Conservation (phyloP, 2,113 vertebrate genomes). For the Seriola quinqueradiata region DNA sequence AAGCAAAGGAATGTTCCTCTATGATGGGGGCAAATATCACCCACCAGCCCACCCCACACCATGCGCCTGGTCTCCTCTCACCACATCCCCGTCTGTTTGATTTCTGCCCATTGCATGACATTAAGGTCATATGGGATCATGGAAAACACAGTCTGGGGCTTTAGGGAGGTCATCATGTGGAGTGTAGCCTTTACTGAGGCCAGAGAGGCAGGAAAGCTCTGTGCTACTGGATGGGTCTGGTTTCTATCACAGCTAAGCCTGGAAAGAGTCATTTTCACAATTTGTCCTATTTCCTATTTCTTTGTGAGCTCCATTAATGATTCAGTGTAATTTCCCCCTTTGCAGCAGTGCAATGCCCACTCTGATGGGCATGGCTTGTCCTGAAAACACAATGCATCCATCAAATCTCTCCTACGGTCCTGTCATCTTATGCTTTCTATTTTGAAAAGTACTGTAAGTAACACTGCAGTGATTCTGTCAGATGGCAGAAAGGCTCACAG, state of each 20-base stretch:
- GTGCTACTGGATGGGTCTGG: constrained; percentile 71
- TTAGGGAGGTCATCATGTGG: constrained; percentile 54
- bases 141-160: constrained; percentile 44
- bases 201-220: constrained; percentile 46
- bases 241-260: constrained; percentile 61
- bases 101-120: constrained; percentile 46
- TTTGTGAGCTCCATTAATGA: constrained; percentile 61
- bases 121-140: constrained; percentile 60
- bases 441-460: constrained; percentile 10
- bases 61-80: constrained; percentile 40
- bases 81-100: constrained; percentile 38
- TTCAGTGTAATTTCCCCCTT: constrained; percentile 46
- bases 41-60: constrained; percentile 29
- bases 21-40: constrained; percentile 39
- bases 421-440: constrained; percentile 22
- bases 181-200: constrained; percentile 50
- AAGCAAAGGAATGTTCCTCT: constrained; percentile 57
- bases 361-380: constrained; percentile 7
- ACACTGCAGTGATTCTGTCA: constrained; percentile 9
- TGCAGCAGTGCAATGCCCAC: constrained; percentile 29
- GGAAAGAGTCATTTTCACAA: constrained; percentile 64
- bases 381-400: constrained; percentile 28
- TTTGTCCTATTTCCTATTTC: constrained; percentile 63
- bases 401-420: constrained; percentile 17
- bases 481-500: constrained; percentile 11